phyloP scores from a whole-genome alignment of 1,140 invertebrate species.

The Drosophila equinoxialis region DNA sequence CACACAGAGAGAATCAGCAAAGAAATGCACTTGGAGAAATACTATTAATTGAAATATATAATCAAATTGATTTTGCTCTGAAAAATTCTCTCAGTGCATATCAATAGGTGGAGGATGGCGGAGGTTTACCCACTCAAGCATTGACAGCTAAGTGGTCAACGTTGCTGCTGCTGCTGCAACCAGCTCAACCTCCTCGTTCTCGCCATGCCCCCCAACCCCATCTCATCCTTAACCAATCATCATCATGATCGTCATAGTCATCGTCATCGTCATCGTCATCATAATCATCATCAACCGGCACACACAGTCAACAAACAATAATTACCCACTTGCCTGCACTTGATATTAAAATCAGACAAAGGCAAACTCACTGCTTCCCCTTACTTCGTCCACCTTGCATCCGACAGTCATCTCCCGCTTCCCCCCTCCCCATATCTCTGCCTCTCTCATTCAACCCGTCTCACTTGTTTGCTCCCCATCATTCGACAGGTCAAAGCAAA shows the following conservation, averaged over 20 bases:
- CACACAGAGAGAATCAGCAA: constrained; percentile 44
- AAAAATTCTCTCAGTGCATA: constrained; percentile 32
- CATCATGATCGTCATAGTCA: constrained; percentile 14
- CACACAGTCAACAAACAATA: constrained; percentile 73
- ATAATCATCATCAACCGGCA: constrained; percentile 46
- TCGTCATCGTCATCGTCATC: constrained; percentile 40
- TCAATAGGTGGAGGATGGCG: constrained; percentile 38
- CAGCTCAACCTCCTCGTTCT: constrained; percentile 32
- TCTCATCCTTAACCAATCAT: constrained; percentile 33
- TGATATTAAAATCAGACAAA: constrained; percentile 82
- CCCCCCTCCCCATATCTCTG: not conserved
- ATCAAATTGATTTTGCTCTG: constrained; percentile 9
- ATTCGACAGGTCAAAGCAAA: constrained; percentile 67
- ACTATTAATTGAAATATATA: constrained; percentile 50
- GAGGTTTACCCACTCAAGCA: constrained; percentile 67
- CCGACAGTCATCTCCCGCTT: too few relatives aligned
- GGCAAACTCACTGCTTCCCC: constrained; percentile 31
- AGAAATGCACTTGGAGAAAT: constrained; percentile 40
- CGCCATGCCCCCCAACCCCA: constrained; percentile 7
- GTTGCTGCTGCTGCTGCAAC: constrained; percentile 59
- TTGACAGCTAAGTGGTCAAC: constrained; percentile 80
- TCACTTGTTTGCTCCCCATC: constrained; percentile 4
- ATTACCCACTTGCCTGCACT: constrained; percentile 81
- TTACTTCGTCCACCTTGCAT: not conserved
- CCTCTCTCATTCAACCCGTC: constrained; percentile 1